A percentile compares a stretch with the other conserved stretches of the same genome.
phyloP scores from a whole-genome alignment of 2,797 vertebrate genomes.

The Acrocephalus scirpaceus region DNA sequence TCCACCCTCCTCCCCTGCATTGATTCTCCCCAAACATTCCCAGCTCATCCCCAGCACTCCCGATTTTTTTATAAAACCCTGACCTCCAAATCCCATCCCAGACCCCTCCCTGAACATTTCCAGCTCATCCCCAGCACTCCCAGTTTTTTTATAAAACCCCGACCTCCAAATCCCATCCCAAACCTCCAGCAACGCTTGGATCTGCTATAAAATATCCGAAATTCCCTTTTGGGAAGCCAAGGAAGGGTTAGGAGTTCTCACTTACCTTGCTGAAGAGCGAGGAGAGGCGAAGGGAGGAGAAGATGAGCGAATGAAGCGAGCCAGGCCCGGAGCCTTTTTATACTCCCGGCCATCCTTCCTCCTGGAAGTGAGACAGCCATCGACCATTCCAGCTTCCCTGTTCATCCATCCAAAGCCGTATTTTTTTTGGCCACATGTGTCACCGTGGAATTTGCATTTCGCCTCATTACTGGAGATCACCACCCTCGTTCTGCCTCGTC shows the following conservation, averaged over 20 bases:
- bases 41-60: fast-evolving
- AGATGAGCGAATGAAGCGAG: background rate
- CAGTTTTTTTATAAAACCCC: background rate
- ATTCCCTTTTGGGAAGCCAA: background rate
- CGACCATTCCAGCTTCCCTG: constrained; percentile 11
- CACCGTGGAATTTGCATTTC: constrained; percentile 28
- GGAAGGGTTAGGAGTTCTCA: background rate
- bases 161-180: fast-evolving
- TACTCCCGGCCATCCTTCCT: background rate
- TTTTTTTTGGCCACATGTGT: constrained; percentile 38
- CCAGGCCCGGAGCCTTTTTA: constrained; percentile 30
- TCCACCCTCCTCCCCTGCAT: fast-evolving
- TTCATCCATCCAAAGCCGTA: constrained; percentile 27
- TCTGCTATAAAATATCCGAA: fast-evolving
- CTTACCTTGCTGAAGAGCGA: constrained; percentile 48
- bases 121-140: fast-evolving
- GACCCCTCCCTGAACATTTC: fast-evolving
- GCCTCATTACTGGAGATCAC: constrained; percentile 38
- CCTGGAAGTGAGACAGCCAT: constrained; percentile 64
- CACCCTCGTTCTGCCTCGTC: background rate
- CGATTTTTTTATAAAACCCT: background rate
- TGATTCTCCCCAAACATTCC: fast-evolving
- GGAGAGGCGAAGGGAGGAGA: background rate
- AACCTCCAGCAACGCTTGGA: fast-evolving
- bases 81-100: fast-evolving